Evolutionary conservation across 2,888 invertebrate species (phyloP), one percentile per base, ranked within the genome.

Genomic region (Auanema freiburgensis): DNA sequence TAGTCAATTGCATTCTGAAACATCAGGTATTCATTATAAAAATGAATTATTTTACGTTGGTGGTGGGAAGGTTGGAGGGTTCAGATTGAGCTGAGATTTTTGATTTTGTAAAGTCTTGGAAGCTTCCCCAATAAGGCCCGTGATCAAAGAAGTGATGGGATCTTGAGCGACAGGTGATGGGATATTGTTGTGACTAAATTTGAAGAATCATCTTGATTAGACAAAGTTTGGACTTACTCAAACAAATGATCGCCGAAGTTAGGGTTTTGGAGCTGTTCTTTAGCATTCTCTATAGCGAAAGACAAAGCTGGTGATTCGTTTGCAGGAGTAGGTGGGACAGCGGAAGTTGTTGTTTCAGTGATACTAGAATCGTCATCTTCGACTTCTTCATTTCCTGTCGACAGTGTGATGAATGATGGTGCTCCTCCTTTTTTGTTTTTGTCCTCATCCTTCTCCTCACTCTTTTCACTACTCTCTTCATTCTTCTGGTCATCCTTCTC

Each of bases 91-190:
- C 16, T 16, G 16, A 21, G 46, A 46, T 46, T 46, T 21, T 6
- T 18, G 21, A 8, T 18, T 46, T 46, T 46, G 16, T 8, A 16
- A 46, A 5, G 53, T 24, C 12, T 40, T 54, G 1, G 54, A 46
- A 24, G 56, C 40, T 14, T 24, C 42, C 42, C 72, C 72, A 16
- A 72, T 67, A 0, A 72, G 40, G 18, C 72, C 72, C 41, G 56
- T 69, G 53, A 72, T 72, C 1, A 72, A 53, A 12, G 67, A 67
- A 1, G 67, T 69, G 10, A 72, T 41, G 1, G 69, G 66, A 58
- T 72, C 72, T 25, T 16, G 16, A 3, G 46, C 46, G 46, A 18
- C 46, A 46, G 21, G 16, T 10, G 10, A 46, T 46, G 46, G 21
- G 10, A 21, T 46, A 18, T 46, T 46, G 46, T 18, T 46, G 46